These are phyloP conservation scores for Gorsachius goisagi DNA, from an alignment of 2,113 vertebrate genomes.

Conservation along the genomic window DNA sequence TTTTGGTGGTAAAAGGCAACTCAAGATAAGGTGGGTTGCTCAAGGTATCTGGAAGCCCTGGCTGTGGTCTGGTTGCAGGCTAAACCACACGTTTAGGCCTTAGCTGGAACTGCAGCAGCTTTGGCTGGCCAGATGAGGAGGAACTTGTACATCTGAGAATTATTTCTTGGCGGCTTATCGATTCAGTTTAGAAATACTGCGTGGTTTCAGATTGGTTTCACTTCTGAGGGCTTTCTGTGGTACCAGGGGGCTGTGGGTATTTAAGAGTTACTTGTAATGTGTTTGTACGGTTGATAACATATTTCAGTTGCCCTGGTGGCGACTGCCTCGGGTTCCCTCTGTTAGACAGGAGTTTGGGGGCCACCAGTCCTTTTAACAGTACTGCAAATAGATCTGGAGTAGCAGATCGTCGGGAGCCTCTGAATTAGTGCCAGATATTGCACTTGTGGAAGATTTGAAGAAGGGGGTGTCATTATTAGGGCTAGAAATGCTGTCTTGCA, in stretches of 20 bases:
- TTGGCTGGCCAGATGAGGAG: neutral
- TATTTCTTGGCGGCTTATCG: neutral
- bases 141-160: neutral
- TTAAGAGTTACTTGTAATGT: neutral
- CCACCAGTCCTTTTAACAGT: neutral
- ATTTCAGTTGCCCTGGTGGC: neutral
- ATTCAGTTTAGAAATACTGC: neutral
- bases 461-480: neutral
- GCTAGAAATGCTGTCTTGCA: neutral
- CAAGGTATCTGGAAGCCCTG: neutral
- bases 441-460: neutral
- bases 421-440: neutral
- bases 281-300: accelerated
- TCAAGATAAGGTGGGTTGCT: neutral
- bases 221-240: neutral
- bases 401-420: accelerated
- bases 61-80: neutral
- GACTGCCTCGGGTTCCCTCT: accelerated
- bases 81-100: accelerated
- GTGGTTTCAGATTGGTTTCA: neutral
- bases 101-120: neutral
- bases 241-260: neutral
- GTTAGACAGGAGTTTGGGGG: neutral
- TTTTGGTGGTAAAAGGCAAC: neutral
- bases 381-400: neutral